A percentile compares a stretch with the other conserved stretches of the same genome.
Conservation (phyloP, 1,140 invertebrate species). For the Grapholita molesta region DNA sequence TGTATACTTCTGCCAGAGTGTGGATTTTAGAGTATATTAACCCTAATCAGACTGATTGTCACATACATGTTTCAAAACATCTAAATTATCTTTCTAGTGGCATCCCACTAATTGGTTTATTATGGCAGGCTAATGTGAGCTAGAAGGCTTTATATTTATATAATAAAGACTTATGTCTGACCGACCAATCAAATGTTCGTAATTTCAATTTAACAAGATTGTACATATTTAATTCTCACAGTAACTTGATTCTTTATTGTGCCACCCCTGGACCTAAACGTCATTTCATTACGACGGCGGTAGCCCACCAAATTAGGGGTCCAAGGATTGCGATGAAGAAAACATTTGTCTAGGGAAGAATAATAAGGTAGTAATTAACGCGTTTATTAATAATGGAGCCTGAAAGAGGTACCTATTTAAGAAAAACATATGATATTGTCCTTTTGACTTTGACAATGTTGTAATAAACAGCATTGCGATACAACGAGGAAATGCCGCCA, state of each 20-base stretch:
- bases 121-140: no score
- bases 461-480: no score
- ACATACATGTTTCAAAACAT: no score
- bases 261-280: not conserved
- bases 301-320: not conserved
- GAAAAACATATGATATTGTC: not conserved
- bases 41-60: no score
- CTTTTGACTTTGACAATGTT: not conserved
- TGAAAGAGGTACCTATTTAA: not conserved
- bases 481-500: no score
- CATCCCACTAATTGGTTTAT: no score
- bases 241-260: not conserved
- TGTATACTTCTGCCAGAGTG: no score
- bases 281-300: not conserved
- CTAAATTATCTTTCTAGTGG: no score
- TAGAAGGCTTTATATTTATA: not conserved
- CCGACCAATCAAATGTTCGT: not conserved
- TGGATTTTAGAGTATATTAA: no score
- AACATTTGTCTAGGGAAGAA: not conserved
- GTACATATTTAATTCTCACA: not conserved
- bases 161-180: not conserved
- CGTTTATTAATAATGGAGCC: not conserved
- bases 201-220: not conserved
- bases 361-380: not conserved
- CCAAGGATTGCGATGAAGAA: not conserved